Base-by-base conservation (phyloP, 2,113 vertebrate species). In the Tiliqua scincoides region DNA sequence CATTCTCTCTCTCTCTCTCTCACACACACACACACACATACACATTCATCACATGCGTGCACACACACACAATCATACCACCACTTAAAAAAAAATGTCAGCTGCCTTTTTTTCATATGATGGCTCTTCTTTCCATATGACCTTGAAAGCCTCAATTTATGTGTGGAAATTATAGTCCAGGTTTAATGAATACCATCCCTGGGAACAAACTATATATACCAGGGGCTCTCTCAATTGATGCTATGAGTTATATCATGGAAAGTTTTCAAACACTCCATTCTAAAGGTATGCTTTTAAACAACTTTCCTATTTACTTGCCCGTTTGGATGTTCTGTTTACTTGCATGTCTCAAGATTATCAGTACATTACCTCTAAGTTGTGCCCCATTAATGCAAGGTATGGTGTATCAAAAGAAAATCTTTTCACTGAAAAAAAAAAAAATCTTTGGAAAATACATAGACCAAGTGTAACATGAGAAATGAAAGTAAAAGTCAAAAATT, bases 401-500 rank as follows among this genome's bases (percentile, higher is more conserved):
- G 9, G 21, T 52, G 18, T 48, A 25, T n/a, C 62, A 18, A 25
- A 80, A 77, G 17, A 37, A 54, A 35, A 78, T 23, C 54, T 76
- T 57, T 77, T 18, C 32, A 78, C 4, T 78, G 10, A 25, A 27
- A 75, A 62, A 68, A 32, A 25, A 27, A 75, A 62, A 68, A 32
- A 52, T 68, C 4, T 73, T 83, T 62, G 57, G 59, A 77, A 54
- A 40, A 77, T n/a, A 25, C n/a, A 65, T 30, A 2, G 9, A 54
- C 43, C 75, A 30, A 59, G 71, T 70, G 54, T 92, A 85, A 75
- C 9, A 9, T n/a, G n/a, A 8, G 6, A 78, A 75, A 3, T 76
- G 85, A 62, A 91, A 88, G 52, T 23, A 61, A 37, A 54, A 76
- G 59, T 14, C 18, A 80, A 61, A 84, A 77, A 59, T 21, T 65